Evolutionary conservation across 2,888 invertebrate species (phyloP).

Genomic region (Saturnia pavonia): DNA sequence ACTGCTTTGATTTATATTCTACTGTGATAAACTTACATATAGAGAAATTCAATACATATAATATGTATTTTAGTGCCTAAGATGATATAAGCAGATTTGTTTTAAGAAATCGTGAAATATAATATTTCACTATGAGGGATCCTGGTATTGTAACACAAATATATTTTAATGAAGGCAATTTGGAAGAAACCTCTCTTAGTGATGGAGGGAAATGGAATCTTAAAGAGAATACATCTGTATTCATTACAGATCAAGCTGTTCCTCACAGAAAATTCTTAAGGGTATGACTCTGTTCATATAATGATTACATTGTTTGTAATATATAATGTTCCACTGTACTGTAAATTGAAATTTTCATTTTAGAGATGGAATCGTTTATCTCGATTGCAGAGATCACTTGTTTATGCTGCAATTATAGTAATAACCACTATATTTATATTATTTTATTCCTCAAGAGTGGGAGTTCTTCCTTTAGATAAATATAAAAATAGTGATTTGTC

Average conservation of each 20-base stretch:
- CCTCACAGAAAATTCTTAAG: constrained; percentile 68
- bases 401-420: constrained; percentile 83
- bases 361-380: constrained; percentile 94
- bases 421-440: constrained; percentile 83
- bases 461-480: constrained; percentile 41
- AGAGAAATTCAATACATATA: background rate
- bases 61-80: constrained; percentile 14
- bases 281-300: constrained; percentile 42
- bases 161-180: constrained; percentile 33
- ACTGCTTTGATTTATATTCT: too few species aligned
- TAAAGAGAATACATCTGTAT: constrained; percentile 40
- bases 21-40: too few species aligned
- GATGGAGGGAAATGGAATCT: constrained; percentile 39
- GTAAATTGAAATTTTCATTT: constrained; percentile 61
- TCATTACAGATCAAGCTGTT: constrained; percentile 41
- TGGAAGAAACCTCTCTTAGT: constrained; percentile 27
- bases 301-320: background rate
- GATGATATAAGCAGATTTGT: constrained; percentile 3
- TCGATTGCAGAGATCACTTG: constrained; percentile 89
- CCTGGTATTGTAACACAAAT: constrained; percentile 39
- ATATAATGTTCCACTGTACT: too few species aligned
- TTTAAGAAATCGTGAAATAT: constrained; percentile 22
- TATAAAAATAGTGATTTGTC: constrained; percentile 47
- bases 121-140: constrained; percentile 29
- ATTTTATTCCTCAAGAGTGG: constrained; percentile 72